phyloP scores from a whole-genome alignment of 2,888 invertebrate genomes.

The Agrotis exclamationis region DNA sequence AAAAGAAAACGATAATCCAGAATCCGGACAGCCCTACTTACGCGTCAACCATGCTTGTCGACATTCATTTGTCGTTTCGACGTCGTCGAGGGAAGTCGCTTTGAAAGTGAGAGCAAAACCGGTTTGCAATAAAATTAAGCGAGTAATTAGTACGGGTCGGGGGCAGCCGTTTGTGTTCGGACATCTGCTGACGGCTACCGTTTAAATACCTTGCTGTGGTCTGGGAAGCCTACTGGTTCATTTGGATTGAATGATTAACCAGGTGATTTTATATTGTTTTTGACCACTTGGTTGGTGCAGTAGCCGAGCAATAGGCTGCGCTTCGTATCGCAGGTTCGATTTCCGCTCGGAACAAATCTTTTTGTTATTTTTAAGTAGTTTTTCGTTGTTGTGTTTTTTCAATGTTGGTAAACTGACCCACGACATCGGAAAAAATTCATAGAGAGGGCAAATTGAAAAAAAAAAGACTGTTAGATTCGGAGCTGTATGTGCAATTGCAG shows the following conservation, averaged over 20 bases:
- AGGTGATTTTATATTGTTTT: background rate
- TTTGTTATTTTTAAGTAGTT: no score
- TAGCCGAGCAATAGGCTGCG: no score
- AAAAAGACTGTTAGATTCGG: no score
- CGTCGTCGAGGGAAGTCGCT: conserved; percentile 49
- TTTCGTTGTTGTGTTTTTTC: no score
- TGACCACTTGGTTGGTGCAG: no score
- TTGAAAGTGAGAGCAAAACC: conserved; percentile 72
- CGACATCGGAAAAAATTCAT: no score
- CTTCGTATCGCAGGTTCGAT: no score
- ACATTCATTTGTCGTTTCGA: conserved; percentile 64
- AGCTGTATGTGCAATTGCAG: no score
- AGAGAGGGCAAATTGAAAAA: no score
- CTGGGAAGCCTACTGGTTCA: background rate
- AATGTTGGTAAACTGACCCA: no score
- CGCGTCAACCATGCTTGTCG: conserved; percentile 50
- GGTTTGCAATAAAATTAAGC: conserved; percentile 69
- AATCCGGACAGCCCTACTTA: conserved; percentile 52
- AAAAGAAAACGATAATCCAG: background rate
- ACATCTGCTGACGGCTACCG: conserved; percentile 58
- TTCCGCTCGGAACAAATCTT: no score
- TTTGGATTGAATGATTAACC: background rate
- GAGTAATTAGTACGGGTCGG: conserved; percentile 72
- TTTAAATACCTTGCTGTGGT: conserved; percentile 34
- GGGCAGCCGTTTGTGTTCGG: conserved; percentile 60